Evolutionary conservation across 1,140 invertebrate genomes (phyloP).

Genomic region (Meloidogyne floridensis): DNA sequence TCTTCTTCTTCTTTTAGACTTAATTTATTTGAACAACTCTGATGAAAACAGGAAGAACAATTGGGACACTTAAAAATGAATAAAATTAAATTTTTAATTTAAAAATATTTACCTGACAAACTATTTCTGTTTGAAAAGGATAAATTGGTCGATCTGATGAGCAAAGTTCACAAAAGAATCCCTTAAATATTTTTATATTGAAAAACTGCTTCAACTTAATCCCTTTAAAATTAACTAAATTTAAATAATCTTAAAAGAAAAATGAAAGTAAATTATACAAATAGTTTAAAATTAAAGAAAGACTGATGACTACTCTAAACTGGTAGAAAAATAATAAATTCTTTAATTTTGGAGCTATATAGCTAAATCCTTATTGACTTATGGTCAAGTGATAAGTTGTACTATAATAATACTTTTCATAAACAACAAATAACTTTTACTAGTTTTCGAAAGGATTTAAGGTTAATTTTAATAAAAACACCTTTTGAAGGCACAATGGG

Average conservation of each 20-base stretch:
- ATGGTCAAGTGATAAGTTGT: too few relatives aligned
- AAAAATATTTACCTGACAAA: conserved; percentile 60
- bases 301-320: too few relatives aligned
- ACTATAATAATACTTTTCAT: too few relatives aligned
- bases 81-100: neutral
- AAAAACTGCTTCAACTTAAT: too few relatives aligned
- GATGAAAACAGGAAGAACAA: conserved; percentile 46
- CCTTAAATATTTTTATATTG: neutral
- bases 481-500: conserved; percentile 67
- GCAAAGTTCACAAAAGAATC: conserved; percentile 68
- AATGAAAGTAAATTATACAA: too few relatives aligned
- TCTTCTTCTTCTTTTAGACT: neutral
- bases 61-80: conserved; percentile 41
- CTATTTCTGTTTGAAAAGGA: conserved; percentile 67
- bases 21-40: conserved; percentile 31
- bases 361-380: too few relatives aligned
- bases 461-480: conserved; percentile 50
- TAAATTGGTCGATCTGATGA: conserved; percentile 67
- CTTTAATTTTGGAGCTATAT: neutral
- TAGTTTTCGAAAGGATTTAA: too few relatives aligned
- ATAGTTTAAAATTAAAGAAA: too few relatives aligned
- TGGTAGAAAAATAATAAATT: neutral
- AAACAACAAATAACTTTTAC: too few relatives aligned
- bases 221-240: too few relatives aligned
- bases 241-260: too few relatives aligned